phyloP scores from a whole-genome alignment of 2,888 invertebrate genomes.

The Noctua comes region DNA sequence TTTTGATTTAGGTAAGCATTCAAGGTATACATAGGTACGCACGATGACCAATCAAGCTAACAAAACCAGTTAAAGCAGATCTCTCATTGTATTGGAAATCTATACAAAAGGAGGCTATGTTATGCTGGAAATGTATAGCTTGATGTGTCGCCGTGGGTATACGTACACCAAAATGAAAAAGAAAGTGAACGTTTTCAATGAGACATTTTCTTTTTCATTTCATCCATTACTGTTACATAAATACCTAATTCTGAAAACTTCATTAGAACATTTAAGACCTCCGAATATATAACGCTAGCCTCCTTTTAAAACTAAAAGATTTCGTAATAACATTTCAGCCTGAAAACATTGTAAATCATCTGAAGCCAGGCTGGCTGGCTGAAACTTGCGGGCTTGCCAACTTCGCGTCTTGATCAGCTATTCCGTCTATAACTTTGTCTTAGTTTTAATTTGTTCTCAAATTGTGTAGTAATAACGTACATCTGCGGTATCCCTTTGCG shows the following conservation, averaged over 20 bases:
- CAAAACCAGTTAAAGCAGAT: too few species aligned
- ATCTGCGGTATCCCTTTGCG: constrained; percentile 49
- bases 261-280: background rate
- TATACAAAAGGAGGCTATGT: too few species aligned
- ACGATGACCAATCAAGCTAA: too few species aligned
- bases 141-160: too few species aligned
- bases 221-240: background rate
- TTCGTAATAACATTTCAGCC: constrained; percentile 25
- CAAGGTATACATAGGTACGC: too few species aligned
- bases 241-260: background rate
- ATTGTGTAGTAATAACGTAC: constrained; percentile 60
- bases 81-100: too few species aligned
- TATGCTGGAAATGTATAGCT: too few species aligned
- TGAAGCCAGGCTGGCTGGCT: constrained; percentile 9
- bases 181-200: background rate
- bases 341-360: constrained; percentile 51
- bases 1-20: background rate
- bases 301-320: constrained; percentile 28
- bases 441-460: constrained; percentile 59
- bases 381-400: constrained; percentile 29
- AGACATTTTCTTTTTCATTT: background rate
- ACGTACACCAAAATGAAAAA: background rate
- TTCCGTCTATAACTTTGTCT: constrained; percentile 53
- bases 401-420: constrained; percentile 45
- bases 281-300: background rate